Percentiles rank a stretch among this genome's conserved stretches.
These are phyloP conservation scores for Neodontobutis hainanensis DNA, from an alignment of 2,113 vertebrate species.

Conservation along the genomic window DNA sequence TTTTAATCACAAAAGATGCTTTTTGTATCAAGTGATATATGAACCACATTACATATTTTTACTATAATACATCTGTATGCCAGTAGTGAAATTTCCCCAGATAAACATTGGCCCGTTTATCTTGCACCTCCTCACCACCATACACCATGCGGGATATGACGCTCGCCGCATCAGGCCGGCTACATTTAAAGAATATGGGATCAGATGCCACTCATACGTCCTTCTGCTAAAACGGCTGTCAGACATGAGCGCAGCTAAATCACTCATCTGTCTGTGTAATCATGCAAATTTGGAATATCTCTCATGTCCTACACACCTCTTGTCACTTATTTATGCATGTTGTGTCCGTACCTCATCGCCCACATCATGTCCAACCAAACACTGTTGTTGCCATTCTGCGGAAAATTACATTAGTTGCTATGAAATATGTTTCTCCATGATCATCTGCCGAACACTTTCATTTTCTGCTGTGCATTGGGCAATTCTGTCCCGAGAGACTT, in stretches of 20 bases:
- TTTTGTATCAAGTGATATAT: conserved; percentile 13
- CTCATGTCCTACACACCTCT: conserved; percentile 61
- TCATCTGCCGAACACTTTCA: too few relatives aligned
- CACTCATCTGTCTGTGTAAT: conserved; percentile 78
- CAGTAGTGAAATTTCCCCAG: conserved; percentile 39
- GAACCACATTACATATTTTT: conserved; percentile 1
- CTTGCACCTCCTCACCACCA: conserved; percentile 32
- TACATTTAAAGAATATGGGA: conserved; percentile 55
- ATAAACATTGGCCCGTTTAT: conserved; percentile 49
- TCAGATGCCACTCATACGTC: conserved; percentile 63
- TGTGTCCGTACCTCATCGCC: conserved; percentile 55
- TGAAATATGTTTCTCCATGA: conserved; percentile 1
- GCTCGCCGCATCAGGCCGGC: conserved; percentile 24
- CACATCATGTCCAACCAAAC: conserved; percentile 49
- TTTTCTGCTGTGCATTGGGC: too few relatives aligned
- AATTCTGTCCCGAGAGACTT: too few relatives aligned
- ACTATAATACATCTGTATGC: conserved; percentile 30
- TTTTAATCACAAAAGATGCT: conserved; percentile 3
- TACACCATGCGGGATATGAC: conserved; percentile 47
- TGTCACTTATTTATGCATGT: conserved; percentile 71
- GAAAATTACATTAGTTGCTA: conserved; percentile 13
- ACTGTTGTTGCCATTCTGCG: conserved; percentile 9
- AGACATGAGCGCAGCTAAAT: conserved; percentile 72
- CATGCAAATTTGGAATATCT: conserved; percentile 76
- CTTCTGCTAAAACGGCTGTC: conserved; percentile 71